Conservation (phyloP, 1,140 invertebrate genomes). For the Lasioglossum baleicum region DNA sequence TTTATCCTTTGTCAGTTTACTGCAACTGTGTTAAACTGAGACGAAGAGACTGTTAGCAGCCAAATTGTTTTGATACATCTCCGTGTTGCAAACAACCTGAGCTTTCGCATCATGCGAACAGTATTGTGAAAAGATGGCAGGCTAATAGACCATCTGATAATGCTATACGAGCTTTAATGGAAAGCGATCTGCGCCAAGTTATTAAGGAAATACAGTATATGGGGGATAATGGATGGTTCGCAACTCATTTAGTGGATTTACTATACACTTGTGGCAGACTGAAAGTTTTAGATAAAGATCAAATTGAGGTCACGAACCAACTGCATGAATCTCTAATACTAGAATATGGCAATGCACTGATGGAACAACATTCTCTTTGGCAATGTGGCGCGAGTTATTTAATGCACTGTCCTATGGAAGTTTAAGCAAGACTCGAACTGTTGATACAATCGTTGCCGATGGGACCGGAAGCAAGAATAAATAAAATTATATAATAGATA, state of each 20-base stretch:
- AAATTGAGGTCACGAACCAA: constrained; percentile 81
- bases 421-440: constrained; percentile 85
- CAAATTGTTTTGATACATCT: constrained; percentile 89
- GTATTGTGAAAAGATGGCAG: constrained; percentile 71
- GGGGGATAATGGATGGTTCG: constrained; percentile 95
- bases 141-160: constrained; percentile 85
- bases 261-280: constrained; percentile 89
- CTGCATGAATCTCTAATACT: constrained; percentile 90
- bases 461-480: constrained; percentile 86
- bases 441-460: constrained; percentile 88
- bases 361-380: constrained; percentile 93
- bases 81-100: constrained; percentile 90
- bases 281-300: constrained; percentile 82
- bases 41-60: constrained; percentile 85
- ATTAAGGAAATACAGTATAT: constrained; percentile 90
- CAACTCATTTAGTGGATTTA: constrained; percentile 94
- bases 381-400: constrained; percentile 94
- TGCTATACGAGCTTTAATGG: constrained; percentile 89
- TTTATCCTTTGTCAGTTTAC: too few relatives aligned
- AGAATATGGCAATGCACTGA: constrained; percentile 91
- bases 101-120: constrained; percentile 82
- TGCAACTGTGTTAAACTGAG: too few relatives aligned
- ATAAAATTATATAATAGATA: constrained; percentile 89
- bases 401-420: constrained; percentile 87
- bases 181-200: constrained; percentile 89